Evolutionary conservation across 2,888 invertebrate genomes (phyloP).

Genomic region (Eremobia ochroleuca): DNA sequence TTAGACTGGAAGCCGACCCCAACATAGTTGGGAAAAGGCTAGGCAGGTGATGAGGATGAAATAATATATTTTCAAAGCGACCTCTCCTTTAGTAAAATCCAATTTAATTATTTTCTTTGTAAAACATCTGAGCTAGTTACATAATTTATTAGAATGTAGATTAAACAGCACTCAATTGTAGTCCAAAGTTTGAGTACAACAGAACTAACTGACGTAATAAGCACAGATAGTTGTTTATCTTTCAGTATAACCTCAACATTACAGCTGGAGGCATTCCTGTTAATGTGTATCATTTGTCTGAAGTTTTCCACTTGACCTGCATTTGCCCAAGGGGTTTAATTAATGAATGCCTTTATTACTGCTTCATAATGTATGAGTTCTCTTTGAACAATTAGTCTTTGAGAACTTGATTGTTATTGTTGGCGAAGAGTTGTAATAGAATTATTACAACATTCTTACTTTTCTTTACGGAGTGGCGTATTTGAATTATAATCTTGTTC

Average conservation of each 20-base stretch:
- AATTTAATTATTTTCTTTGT: neutral
- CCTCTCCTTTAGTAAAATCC: neutral
- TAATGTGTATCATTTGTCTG: constrained; percentile 73
- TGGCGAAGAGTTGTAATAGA: constrained; percentile 7
- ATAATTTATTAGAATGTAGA: neutral
- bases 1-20: too few species aligned
- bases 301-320: constrained; percentile 72
- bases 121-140: neutral
- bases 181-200: constrained; percentile 7
- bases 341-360: constrained; percentile 69
- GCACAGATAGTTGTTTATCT: constrained; percentile 27
- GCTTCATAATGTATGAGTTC: constrained; percentile 52
- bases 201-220: constrained; percentile 6
- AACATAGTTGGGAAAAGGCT: too few species aligned
- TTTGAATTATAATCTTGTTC: constrained; percentile 1
- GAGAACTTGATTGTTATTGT: constrained; percentile 13
- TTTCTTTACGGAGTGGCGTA: neutral
- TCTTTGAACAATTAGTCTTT: constrained; percentile 47
- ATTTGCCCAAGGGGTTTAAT: constrained; percentile 67
- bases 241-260: constrained; percentile 31
- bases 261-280: constrained; percentile 50
- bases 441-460: neutral
- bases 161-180: constrained; percentile 4
- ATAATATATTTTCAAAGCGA: too few species aligned
- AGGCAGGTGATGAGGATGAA: too few species aligned